Percentiles rank a stretch among this genome's conserved stretches.
Evolutionary conservation across 2,888 invertebrate species (phyloP).

Genomic region (Eulithis testata): DNA sequence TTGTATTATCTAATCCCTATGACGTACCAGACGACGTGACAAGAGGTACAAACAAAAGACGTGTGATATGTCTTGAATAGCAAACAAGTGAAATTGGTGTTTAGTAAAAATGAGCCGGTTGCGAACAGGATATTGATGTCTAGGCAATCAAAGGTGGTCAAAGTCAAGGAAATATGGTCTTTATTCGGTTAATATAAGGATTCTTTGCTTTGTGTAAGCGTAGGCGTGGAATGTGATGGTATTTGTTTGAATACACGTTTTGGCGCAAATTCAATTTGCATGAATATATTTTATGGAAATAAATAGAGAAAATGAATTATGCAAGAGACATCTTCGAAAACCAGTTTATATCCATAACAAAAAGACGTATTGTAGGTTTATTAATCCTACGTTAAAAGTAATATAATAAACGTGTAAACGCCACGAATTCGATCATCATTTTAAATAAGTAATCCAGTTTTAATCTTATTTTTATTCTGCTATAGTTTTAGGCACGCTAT

Average conservation of each 20-base stretch:
- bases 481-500: no score
- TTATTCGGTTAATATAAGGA: conserved; percentile 24
- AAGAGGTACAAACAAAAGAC: conserved; percentile 32
- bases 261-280: conserved; percentile 16
- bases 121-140: conserved; percentile 64
- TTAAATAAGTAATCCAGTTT: no score
- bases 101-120: conserved; percentile 49
- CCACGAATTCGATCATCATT: no score
- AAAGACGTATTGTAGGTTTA: neutral
- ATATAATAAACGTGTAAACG: no score
- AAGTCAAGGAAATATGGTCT: conserved; percentile 36
- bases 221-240: conserved; percentile 23
- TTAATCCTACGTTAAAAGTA: neutral
- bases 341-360: no score
- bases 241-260: conserved; percentile 12
- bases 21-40: conserved; percentile 29
- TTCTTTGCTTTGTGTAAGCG: conserved; percentile 1
- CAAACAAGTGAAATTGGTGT: conserved; percentile 73
- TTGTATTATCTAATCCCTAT: conserved; percentile 19
- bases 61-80: conserved; percentile 58
- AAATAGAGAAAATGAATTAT: neutral
- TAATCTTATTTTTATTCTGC: no score
- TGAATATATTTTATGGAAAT: neutral
- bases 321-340: no score
- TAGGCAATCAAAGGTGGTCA: conserved; percentile 47